A percentile compares a stretch with the other conserved stretches of the same genome.
phyloP scores from a whole-genome alignment of 1,140 invertebrate genomes.

The Drosophila tani region DNA sequence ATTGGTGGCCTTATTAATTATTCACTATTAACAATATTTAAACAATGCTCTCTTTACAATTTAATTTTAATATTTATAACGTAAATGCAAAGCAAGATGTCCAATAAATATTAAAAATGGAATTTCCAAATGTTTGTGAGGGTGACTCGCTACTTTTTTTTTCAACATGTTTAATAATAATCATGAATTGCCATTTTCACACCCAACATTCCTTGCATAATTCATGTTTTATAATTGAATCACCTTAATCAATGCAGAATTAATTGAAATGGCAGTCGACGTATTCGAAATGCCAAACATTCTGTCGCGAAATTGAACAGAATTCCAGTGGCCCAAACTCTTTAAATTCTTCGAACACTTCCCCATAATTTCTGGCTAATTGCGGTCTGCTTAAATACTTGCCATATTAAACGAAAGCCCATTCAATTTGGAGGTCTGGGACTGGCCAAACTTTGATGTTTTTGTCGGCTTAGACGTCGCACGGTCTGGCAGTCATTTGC shows the following conservation, averaged over 20 bases:
- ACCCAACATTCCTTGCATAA: background rate
- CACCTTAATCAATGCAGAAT: background rate
- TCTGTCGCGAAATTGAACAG: background rate
- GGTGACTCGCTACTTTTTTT: no score
- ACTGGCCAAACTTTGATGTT: slow-evolving; percentile 54
- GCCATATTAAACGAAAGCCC: slow-evolving; percentile 1
- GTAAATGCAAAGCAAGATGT: background rate
- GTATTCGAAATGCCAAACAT: slow-evolving; percentile 14
- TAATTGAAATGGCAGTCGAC: background rate
- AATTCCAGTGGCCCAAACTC: background rate
- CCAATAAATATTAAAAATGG: background rate
- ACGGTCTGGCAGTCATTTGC: slow-evolving; percentile 57
- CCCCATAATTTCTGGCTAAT: background rate
- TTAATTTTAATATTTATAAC: background rate
- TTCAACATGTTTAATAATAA: background rate
- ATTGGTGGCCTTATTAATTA: background rate
- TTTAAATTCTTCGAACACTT: background rate
- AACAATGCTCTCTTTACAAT: background rate
- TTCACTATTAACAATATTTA: background rate
- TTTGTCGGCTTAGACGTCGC: slow-evolving; percentile 16
- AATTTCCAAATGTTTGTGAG: background rate
- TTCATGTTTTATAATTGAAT: background rate
- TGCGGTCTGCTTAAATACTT: background rate
- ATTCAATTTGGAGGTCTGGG: slow-evolving; percentile 11
- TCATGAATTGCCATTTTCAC: background rate